Evolutionary conservation across 1,140 invertebrate species (phyloP), one percentile per base, ranked within the genome.

Genomic region (Tribolium madens): DNA sequence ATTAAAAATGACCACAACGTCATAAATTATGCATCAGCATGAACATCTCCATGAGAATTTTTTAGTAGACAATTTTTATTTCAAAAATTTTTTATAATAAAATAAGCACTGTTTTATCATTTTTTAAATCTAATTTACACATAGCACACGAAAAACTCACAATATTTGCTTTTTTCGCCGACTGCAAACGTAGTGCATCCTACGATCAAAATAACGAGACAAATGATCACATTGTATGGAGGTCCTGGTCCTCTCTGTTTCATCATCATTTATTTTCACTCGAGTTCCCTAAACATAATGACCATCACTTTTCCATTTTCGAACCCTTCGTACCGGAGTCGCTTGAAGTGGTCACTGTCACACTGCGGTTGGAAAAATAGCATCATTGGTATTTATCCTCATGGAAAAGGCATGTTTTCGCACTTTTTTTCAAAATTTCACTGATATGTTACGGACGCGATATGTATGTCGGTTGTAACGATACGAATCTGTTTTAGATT

Each of bases 151-250:
- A n/a, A n/a, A n/a, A n/a, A n/a, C n/a, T n/a, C 80, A 84, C 83
- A 84, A 33, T 81, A 82, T 78, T 84, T 84, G 71, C 79, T 84
- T 76, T 84, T 84, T 31, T 84, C 83, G 9, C 81, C 82, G 10
- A 18, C 13, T 18, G 76, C 78, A 14, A 64, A 21, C 9, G 52
- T 53, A n/a, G 46, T 64, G 6, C 52, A 75, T 68, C 33, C 13
- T 10, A 74, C 12, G 15, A 74, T 48, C 21, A 76, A 13, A 46
- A 69, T 50, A 46, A 68, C 21, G 15, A 78, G 36, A 52, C 69
- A 60, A 73, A 81, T 60, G 71, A 81, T 60, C 57, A 79, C 17
- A 64, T 76, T 26, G 17, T 50, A 14, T 14, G 80, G 80, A 78
- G 80, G 80, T 26, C 81, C 81, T 1, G 81, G 80, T 48, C 80